Base-by-base conservation (phyloP, 2,888 invertebrate genomes). In the Acanthoscelides obtectus region DNA sequence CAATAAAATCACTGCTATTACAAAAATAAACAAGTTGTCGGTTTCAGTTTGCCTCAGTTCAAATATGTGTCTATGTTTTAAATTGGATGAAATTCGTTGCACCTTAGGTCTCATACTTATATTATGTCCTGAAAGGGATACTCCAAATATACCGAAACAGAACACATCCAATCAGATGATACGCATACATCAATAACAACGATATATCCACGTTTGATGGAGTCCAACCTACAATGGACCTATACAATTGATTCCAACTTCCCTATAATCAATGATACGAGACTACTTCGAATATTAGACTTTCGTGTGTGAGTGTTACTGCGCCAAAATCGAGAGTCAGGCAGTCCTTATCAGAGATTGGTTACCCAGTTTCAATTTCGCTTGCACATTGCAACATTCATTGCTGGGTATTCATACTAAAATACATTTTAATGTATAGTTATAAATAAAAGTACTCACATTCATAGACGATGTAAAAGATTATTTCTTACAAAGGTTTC, bases 311-410 rank as follows among this genome's bases (percentile, higher is more conserved):
- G 22, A 19, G 67, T 22, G 22, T 22, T 21, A 12, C 17, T 67
- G 19, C 22, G 67, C 20, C 19, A 22, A 20, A 76, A 73, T 74
- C 76, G 73, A 76, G 76, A 76, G 73, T 74, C 78, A 78, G 78
- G 79, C 75, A 76, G 77, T 77, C 76, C 77, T 79, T 77, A 78
- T 75, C 79, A 76, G 76, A 77, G 76, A 73, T 77, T 72, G 73
- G 72, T 27, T 68, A 20, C n/a, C 70, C 71, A 79, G 79, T 80
- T 80, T 78, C 79, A 82, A 81, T 82, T 81, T 82, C 80, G 82
- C 25, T 25, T 6, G 6, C 6, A 6, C 25, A 25, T 45, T 45
- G 17, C 5, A 1, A 12, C 6, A 12, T 12, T 1, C 17, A 6
- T 45, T 45, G 45, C 45, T 45, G 45, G 17, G 45, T 45, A 45